Evolutionary conservation across 2,797 vertebrate genomes (phyloP), one percentile per base, ranked within the genome.

Genomic region (Oreortyx pictus): DNA sequence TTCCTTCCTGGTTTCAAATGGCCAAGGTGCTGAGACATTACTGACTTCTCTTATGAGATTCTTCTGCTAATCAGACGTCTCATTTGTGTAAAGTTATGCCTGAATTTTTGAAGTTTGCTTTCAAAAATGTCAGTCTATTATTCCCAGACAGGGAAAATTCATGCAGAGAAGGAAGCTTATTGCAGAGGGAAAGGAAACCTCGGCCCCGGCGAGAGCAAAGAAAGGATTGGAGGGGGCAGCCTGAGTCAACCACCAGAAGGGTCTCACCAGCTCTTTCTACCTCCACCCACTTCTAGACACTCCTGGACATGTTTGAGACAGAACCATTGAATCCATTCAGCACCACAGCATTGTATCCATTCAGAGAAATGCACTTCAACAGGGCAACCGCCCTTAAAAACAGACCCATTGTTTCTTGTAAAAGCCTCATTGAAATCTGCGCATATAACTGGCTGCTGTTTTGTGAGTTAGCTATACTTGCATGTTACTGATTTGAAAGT

Each of bases 261-360:
- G 85, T 93, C 88, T 85, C 67, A 94, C 77, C 89, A 88, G 77
- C 83, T 96, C 90, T 92, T 95, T 96, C 92, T 95, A 59, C 77
- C 91, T 96, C 80, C 79, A 82, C 74, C 92, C 93, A 92, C 93
- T 96, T 95, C 89, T 94, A 95, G 85, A 94, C 96, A 96, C 95
- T 95, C 91, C 87, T 96, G 89, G 66, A 86, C 76, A 67, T 89
- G 71, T 96, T 96, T 96, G 95, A 94, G 94, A 64, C 89, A 86
- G 92, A 82, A 76, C 89, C 79, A 94, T 96, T 96, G 94, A 96
- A 95, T 96, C 76, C 92, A 94, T 96, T 96, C 94, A 96, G 82
- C 50, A 71, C 90, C 73, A 89, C 87, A 93, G 85, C 87, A 91
- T 94, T 96, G 95, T 91, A 61, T 35, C 92, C 95, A 89, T 95